phyloP scores from a whole-genome alignment of 2,113 vertebrate genomes.

The Agelaius tricolor region DNA sequence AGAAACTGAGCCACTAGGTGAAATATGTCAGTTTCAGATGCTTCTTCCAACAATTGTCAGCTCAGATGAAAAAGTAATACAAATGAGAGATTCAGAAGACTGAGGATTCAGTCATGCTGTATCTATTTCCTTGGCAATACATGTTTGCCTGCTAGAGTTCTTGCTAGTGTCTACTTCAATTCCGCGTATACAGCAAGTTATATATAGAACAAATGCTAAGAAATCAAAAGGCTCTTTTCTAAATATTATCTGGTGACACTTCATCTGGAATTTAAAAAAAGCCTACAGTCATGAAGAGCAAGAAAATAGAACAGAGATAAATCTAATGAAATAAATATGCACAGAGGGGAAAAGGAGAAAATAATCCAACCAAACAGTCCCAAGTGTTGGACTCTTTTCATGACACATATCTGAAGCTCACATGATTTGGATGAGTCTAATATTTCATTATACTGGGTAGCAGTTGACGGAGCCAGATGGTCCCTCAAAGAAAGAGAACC shows the following conservation, averaged over 20 bases:
- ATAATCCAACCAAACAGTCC: background rate
- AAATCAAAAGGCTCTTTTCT: conserved; percentile 4
- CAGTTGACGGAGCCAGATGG: background rate
- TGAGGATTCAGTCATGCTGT: background rate
- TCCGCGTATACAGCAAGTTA: background rate
- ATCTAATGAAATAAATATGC: conserved; percentile 2
- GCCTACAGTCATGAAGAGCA: background rate
- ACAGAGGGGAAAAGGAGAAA: background rate
- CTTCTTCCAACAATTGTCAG: background rate
- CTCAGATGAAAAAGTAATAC: background rate
- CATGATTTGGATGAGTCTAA: conserved; percentile 28
- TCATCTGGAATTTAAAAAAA: conserved; percentile 1
- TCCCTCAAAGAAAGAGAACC: conserved; percentile 38
- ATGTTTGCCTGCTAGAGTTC: background rate
- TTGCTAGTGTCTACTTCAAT: background rate
- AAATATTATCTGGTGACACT: conserved; percentile 9
- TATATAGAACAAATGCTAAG: conserved; percentile 15
- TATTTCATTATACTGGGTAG: conserved; percentile 5
- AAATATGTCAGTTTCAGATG: background rate
- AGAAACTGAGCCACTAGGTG: background rate
- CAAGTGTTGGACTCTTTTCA: conserved; percentile 21
- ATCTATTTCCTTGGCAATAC: conserved; percentile 1
- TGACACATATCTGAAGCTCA: conserved; percentile 25
- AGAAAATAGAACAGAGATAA: conserved; percentile 39
- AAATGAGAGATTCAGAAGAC: background rate